Conservation (phyloP, 2,113 vertebrate genomes). For the Ctenodactylus gundi region DNA sequence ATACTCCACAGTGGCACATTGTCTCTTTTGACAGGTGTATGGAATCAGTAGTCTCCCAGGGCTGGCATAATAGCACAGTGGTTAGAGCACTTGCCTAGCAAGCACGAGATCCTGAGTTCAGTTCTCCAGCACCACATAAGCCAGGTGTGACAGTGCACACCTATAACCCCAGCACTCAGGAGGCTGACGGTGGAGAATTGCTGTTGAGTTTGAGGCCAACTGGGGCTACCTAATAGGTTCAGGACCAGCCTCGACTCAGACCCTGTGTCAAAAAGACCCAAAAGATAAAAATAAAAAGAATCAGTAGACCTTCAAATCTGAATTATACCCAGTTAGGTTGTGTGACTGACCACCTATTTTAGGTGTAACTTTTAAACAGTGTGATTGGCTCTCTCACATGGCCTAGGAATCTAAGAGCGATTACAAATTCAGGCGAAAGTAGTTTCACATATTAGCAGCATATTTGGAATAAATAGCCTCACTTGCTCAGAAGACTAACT, state of each 20-base stretch:
- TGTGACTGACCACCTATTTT: background rate
- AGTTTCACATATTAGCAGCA: background rate
- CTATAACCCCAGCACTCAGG: too few species aligned
- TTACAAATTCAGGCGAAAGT: background rate
- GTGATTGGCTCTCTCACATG: background rate
- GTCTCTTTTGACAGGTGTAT: background rate
- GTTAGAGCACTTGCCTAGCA: too few species aligned
- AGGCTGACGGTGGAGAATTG: too few species aligned
- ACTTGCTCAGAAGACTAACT: background rate
- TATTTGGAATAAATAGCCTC: background rate
- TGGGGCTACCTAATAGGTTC: too few species aligned
- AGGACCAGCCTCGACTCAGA: too few species aligned
- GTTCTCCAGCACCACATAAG: too few species aligned
- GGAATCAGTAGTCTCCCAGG: background rate
- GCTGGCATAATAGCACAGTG: too few species aligned
- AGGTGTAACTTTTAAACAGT: background rate
- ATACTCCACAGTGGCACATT: background rate
- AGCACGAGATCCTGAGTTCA: too few species aligned
- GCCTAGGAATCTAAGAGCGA: background rate
- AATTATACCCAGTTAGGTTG: background rate
- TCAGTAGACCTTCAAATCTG: background rate
- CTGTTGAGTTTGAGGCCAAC: too few species aligned
- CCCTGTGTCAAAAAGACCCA: too few species aligned
- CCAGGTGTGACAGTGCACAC: too few species aligned
- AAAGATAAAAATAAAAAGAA: too few species aligned